Percentiles rank a stretch among this genome's conserved stretches.
These are phyloP conservation scores for Lasioglossum figueresi DNA, from an alignment of 2,888 invertebrate genomes.

Conservation along the genomic window DNA sequence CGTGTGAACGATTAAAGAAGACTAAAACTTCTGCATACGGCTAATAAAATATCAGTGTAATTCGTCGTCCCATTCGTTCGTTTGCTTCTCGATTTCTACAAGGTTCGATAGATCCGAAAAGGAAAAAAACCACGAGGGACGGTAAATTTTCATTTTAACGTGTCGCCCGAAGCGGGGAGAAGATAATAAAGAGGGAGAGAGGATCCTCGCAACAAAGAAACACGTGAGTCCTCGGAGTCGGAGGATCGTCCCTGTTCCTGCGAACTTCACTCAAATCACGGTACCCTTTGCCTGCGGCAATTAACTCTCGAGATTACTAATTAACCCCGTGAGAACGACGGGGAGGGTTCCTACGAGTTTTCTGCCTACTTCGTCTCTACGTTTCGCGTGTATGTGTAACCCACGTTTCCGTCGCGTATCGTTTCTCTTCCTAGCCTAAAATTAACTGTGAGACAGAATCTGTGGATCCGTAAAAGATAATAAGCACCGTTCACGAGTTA, in stretches of 20 bases:
- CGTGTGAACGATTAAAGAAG: too few species aligned
- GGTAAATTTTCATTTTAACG: conserved; percentile 6
- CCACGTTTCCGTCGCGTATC: conserved; percentile 37
- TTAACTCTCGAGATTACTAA: conserved; percentile 77
- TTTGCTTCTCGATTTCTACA: neutral
- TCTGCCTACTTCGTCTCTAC: conserved; percentile 61
- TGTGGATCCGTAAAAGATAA: too few species aligned
- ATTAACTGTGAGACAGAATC: neutral
- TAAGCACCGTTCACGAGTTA: too few species aligned
- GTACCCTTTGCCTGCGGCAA: conserved; percentile 68
- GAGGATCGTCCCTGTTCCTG: conserved; percentile 46
- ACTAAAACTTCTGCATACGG: too few species aligned
- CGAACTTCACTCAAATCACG: conserved; percentile 57
- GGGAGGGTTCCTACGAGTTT: conserved; percentile 64
- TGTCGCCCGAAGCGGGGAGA: conserved; percentile 9
- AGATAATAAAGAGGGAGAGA: conserved; percentile 13
- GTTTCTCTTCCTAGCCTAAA: conserved; percentile 26
- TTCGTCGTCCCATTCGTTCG: neutral
- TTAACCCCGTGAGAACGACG: conserved; percentile 77
- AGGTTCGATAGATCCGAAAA: neutral
- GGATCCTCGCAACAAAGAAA: conserved; percentile 43
- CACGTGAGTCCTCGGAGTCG: conserved; percentile 31
- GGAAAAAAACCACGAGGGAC: neutral
- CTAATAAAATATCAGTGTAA: neutral
- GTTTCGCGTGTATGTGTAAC: conserved; percentile 4